Conservation (phyloP, 2,888 invertebrate genomes). For the Ophion ellenae region DNA sequence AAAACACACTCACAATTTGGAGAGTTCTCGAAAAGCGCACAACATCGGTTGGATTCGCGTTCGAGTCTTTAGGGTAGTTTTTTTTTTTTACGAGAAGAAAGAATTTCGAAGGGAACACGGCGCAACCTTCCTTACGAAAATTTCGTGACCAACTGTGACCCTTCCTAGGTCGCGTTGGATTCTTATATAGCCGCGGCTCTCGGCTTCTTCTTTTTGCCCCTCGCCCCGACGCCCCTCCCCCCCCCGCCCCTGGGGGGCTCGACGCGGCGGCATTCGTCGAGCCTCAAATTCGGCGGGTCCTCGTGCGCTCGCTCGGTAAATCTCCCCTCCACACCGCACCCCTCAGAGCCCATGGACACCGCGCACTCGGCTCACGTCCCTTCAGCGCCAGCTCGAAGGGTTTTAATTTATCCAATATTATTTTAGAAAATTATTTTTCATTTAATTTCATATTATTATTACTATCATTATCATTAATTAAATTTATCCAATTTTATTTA, state of each 20-base stretch:
- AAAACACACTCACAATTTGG: slow-evolving; percentile 27
- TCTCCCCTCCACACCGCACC: slow-evolving; percentile 63
- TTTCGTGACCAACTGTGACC: slow-evolving; percentile 80
- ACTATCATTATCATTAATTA: too few species aligned
- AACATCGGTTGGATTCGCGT: slow-evolving; percentile 24
- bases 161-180: slow-evolving; percentile 76
- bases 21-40: slow-evolving; percentile 1
- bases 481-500: too few species aligned
- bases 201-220: slow-evolving; percentile 71
- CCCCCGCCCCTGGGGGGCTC: slow-evolving; percentile 28
- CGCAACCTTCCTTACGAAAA: slow-evolving; percentile 71
- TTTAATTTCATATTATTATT: too few species aligned
- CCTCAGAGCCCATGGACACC: slow-evolving; percentile 34
- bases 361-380: not conserved
- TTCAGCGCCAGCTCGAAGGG: not conserved
- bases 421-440: not conserved
- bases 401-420: not conserved
- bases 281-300: slow-evolving; percentile 59
- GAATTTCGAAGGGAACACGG: slow-evolving; percentile 23
- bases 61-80: not conserved
- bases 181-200: slow-evolving; percentile 79
- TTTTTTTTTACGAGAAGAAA: not conserved
- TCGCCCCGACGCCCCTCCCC: not conserved
- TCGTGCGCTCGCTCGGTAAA: slow-evolving; percentile 56
- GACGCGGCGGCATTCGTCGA: not conserved